Evolutionary conservation across 1,140 invertebrate species (phyloP).

Genomic region (Leptoteleia sp.): DNA sequence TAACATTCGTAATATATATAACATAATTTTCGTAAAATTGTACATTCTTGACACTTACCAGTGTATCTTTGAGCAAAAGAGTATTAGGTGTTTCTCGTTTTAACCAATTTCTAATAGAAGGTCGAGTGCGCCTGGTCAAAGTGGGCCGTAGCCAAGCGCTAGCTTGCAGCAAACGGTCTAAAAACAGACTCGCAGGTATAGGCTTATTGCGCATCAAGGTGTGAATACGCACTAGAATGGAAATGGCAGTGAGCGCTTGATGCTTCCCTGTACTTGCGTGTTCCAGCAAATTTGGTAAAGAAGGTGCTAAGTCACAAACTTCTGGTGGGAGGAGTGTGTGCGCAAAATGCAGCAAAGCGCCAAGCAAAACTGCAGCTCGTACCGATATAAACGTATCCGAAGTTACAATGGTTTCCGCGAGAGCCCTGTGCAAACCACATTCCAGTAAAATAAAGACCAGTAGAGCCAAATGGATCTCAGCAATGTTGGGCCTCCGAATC

Average conservation of each 20-base stretch:
- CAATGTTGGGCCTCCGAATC: slow-evolving; percentile 92
- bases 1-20: too few species aligned
- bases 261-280: slow-evolving; percentile 89
- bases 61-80: slow-evolving; percentile 83
- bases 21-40: too few species aligned
- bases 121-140: slow-evolving; percentile 69
- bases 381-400: slow-evolving; percentile 94
- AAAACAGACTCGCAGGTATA: slow-evolving; percentile 89
- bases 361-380: slow-evolving; percentile 93
- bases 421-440: slow-evolving; percentile 91
- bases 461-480: slow-evolving; percentile 94
- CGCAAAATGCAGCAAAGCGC: slow-evolving; percentile 92
- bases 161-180: slow-evolving; percentile 88
- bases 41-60: too few species aligned
- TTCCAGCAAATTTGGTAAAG: slow-evolving; percentile 89
- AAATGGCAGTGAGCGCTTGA: slow-evolving; percentile 90
- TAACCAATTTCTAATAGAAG: slow-evolving; percentile 74
- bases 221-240: slow-evolving; percentile 89
- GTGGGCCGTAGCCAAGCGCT: slow-evolving; percentile 76
- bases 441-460: slow-evolving; percentile 93
- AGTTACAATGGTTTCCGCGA: slow-evolving; percentile 94
- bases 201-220: slow-evolving; percentile 89
- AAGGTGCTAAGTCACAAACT: slow-evolving; percentile 90
- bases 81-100: slow-evolving; percentile 75
- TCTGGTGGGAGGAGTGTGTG: slow-evolving; percentile 92